A percentile compares a stretch with the other conserved stretches of the same genome.
Conservation (phyloP, 2,797 vertebrate species). For the Schizothorax lantsangensis region DNA sequence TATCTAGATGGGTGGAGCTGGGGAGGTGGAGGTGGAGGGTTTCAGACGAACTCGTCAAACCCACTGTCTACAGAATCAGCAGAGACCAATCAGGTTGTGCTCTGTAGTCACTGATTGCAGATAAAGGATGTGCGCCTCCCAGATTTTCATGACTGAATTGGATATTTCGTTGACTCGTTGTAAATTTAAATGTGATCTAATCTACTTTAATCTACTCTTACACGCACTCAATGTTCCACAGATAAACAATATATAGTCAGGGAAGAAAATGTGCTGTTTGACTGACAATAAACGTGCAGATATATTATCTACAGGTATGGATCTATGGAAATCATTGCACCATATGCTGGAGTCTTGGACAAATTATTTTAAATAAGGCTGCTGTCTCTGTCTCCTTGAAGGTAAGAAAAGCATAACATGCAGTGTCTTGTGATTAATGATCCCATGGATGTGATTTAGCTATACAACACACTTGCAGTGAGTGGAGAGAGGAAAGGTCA, state of each 20-base stretch:
- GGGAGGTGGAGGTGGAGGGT: background rate
- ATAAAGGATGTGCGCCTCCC: background rate
- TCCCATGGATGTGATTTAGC: slow-evolving; percentile 58
- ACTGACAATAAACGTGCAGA: background rate
- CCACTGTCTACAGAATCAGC: background rate
- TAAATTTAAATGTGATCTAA: background rate
- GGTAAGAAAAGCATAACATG: slow-evolving; percentile 19
- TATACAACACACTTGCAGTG: slow-evolving; percentile 52
- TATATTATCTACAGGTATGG: background rate
- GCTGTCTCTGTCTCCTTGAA: slow-evolving; percentile 34
- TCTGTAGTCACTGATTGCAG: background rate
- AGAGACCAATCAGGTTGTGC: background rate
- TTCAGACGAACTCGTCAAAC: background rate
- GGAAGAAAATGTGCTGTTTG: background rate
- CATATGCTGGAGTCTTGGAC: background rate
- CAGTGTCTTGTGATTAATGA: slow-evolving; percentile 60
- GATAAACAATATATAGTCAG: background rate
- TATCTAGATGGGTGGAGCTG: background rate
- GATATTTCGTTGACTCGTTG: background rate
- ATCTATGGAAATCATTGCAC: slow-evolving; percentile 16
- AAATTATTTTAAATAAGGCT: slow-evolving; percentile 19
- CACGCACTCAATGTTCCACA: background rate
- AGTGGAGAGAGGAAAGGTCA: slow-evolving; percentile 61
- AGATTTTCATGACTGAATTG: background rate
- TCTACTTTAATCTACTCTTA: background rate